Evolutionary conservation across 2,888 invertebrate genomes (phyloP).

Genomic region (Mesorhabditis sp.): DNA sequence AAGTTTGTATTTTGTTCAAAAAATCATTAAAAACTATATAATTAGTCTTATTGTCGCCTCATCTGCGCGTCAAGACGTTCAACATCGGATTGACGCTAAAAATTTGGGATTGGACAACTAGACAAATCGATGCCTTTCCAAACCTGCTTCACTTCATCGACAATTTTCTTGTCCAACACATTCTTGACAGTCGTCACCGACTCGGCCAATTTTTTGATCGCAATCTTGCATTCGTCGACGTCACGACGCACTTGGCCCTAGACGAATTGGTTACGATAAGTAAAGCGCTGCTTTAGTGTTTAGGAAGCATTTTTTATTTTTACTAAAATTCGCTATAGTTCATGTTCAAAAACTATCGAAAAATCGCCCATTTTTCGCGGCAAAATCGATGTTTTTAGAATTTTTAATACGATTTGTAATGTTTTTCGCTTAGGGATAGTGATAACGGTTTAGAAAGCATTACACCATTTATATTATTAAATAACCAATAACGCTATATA

Average conservation of each 20-base stretch:
- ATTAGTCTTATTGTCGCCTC: neutral
- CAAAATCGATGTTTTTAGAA: too few relatives aligned
- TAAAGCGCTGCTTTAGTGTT: neutral
- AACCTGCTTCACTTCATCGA: conserved; percentile 48
- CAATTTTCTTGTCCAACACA: conserved; percentile 52
- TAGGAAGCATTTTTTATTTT: neutral
- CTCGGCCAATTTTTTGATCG: conserved; percentile 56
- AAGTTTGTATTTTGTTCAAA: too few relatives aligned
- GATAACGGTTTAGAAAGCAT: too few relatives aligned
- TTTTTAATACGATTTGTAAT: too few relatives aligned
- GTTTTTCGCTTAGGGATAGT: too few relatives aligned
- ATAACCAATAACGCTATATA: too few relatives aligned
- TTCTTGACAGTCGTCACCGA: conserved; percentile 57
- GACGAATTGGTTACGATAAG: neutral
- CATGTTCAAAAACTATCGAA: too few relatives aligned
- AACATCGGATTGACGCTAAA: neutral
- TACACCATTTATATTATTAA: too few relatives aligned
- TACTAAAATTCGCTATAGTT: too few relatives aligned
- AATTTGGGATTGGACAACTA: neutral
- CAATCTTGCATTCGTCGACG: conserved; percentile 55
- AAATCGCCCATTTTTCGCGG: too few relatives aligned
- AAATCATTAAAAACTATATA: too few relatives aligned
- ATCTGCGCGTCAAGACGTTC: neutral
- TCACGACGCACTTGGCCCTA: conserved; percentile 33
- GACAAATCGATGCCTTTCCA: neutral